These are phyloP conservation scores for Periparus ater DNA, from an alignment of 2,797 vertebrate genomes.

Conservation along the genomic window DNA sequence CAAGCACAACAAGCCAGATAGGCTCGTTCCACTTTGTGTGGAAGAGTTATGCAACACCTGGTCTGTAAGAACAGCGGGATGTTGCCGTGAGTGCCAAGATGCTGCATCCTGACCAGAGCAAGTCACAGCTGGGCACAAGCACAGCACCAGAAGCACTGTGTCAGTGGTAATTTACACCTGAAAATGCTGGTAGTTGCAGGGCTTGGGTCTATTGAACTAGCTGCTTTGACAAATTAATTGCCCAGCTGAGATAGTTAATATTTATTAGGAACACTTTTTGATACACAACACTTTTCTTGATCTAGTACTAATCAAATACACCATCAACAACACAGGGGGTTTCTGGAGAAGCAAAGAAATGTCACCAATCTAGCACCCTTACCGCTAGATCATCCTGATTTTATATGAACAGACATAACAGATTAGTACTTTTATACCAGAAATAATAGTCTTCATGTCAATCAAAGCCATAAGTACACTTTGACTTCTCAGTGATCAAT, in stretches of 20 bases:
- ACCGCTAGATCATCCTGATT: not conserved
- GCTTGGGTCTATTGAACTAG: not conserved
- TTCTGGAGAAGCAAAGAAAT: not conserved
- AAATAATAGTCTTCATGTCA: not conserved
- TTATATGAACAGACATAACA: not conserved
- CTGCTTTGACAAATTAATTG: not conserved
- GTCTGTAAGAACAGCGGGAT: accelerated
- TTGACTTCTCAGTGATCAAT: not conserved
- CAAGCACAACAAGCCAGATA: not conserved
- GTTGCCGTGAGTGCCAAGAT: not conserved
- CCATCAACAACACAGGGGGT: not conserved
- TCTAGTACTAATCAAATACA: not conserved
- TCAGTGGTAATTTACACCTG: not conserved
- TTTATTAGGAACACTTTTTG: not conserved
- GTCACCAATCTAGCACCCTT: not conserved
- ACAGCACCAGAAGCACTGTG: not conserved
- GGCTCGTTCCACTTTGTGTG: not conserved
- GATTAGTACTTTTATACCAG: not conserved
- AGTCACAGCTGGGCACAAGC: not conserved
- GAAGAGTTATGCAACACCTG: not conserved
- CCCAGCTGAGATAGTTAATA: not conserved
- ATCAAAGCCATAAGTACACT: not conserved
- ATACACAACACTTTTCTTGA: not conserved
- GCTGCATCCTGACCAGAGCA: not conserved
- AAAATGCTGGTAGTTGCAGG: not conserved